These are phyloP conservation scores for Echinometra lucunter DNA, from an alignment of 53 echinoderm and acorn worm species.

Conservation along the genomic window DNA sequence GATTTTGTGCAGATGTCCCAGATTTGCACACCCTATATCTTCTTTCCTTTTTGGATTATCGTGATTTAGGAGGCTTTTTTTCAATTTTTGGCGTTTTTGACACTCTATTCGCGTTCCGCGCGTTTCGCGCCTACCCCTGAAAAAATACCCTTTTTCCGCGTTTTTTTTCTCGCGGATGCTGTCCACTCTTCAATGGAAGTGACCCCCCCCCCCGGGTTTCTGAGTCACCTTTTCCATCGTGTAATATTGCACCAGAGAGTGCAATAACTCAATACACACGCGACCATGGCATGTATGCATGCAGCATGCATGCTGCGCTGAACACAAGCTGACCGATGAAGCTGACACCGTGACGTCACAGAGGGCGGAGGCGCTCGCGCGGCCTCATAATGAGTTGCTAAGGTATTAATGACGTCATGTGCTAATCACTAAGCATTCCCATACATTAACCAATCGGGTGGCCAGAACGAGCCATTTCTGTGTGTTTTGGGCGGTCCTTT, in stretches of 20 bases:
- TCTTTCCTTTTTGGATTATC: no score
- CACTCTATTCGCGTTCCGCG: no score
- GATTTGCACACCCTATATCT: no score
- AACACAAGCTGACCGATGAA: no score
- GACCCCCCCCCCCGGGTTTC: no score
- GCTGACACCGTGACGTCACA: constrained; percentile 35
- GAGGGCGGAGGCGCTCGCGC: constrained; percentile 8
- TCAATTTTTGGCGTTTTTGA: no score
- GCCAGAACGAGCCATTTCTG: constrained; percentile 16
- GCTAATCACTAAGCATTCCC: constrained; percentile 36
- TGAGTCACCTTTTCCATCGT: constrained; percentile 35
- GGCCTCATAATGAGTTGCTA: background rate
- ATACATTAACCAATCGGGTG: constrained; percentile 29
- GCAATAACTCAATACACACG: background rate
- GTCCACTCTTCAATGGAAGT: no score
- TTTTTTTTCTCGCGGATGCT: no score
- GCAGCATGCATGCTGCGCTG: background rate
- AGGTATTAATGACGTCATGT: constrained; percentile 50
- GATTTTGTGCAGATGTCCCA: no score
- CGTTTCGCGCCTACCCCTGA: no score
- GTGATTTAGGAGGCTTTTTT: no score
- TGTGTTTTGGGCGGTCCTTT: constrained; percentile 60
- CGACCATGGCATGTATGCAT: background rate
- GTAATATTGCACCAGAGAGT: constrained; percentile 20
- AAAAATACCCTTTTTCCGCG: no score